These are phyloP conservation scores for Cartodere bifasciata DNA, from an alignment of 2,888 invertebrate genomes.

Conservation along the genomic window DNA sequence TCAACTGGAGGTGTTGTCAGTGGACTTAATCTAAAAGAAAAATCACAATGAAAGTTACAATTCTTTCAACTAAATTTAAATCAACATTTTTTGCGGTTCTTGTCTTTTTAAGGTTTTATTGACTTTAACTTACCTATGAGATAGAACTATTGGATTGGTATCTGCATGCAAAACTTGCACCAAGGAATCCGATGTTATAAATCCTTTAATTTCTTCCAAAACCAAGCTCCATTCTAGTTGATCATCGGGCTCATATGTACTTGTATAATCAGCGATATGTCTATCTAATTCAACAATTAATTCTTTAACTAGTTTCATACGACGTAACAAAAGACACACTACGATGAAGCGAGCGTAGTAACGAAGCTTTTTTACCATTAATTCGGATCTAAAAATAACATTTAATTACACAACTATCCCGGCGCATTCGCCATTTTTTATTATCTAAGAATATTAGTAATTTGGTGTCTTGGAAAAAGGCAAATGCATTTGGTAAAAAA, in stretches of 20 bases:
- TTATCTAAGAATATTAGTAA: constrained; percentile 3
- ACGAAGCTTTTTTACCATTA: constrained; percentile 91
- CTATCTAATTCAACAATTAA: constrained; percentile 83
- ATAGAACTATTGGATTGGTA: constrained; percentile 71
- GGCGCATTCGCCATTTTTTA: too few species aligned
- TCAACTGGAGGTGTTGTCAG: constrained; percentile 79
- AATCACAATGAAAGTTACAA: constrained; percentile 5
- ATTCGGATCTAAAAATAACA: constrained; percentile 51
- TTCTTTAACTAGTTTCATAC: constrained; percentile 86
- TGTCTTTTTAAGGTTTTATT: too few species aligned
- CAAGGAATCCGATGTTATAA: constrained; percentile 84
- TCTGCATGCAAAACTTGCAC: constrained; percentile 82
- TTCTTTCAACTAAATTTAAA: too few species aligned
- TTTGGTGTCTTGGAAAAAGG: constrained; percentile 3
- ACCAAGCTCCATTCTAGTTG: constrained; percentile 93
- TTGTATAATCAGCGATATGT: constrained; percentile 90
- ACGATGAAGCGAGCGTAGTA: constrained; percentile 96
- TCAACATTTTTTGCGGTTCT: too few species aligned
- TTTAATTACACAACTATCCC: constrained; percentile 5
- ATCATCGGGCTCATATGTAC: constrained; percentile 94
- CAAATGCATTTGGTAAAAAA: constrained; percentile 1
- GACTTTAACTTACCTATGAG: constrained; percentile 58
- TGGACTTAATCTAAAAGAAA: constrained; percentile 55
- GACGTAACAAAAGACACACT: constrained; percentile 84
- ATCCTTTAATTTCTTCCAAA: constrained; percentile 86